A percentile compares a stretch with the other conserved stretches of the same genome.
These are phyloP conservation scores for Psilopsiagon aymara DNA, from an alignment of 2,113 vertebrate genomes.

Conservation along the genomic window DNA sequence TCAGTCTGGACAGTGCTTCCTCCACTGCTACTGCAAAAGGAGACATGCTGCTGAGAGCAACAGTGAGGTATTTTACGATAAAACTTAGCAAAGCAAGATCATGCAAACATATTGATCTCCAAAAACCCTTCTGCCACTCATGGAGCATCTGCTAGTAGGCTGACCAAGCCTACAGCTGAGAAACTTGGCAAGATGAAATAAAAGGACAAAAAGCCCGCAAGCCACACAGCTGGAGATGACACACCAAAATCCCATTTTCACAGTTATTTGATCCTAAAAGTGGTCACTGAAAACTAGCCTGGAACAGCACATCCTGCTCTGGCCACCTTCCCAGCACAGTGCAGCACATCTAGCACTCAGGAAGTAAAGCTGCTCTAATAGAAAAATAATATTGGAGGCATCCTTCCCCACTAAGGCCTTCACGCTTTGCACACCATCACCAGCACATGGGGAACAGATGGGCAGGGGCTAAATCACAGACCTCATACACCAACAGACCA, in stretches of 20 bases:
- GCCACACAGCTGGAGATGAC: not conserved
- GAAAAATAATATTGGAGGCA: not conserved
- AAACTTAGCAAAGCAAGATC: not conserved
- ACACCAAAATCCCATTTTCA: not conserved
- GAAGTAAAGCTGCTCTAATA: not conserved
- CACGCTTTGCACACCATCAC: not conserved
- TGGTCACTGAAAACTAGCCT: not conserved
- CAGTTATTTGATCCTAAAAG: not conserved
- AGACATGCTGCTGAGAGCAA: not conserved
- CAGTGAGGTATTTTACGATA: not conserved
- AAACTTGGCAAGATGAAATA: not conserved
- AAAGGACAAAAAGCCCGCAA: not conserved
- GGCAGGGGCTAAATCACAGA: not conserved
- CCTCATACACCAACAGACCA: not conserved
- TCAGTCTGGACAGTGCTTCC: not conserved
- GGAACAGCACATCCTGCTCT: constrained; percentile 17
- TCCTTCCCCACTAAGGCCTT: not conserved
- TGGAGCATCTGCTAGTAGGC: not conserved
- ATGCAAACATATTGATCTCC: not conserved
- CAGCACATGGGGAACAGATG: rapidly evolving
- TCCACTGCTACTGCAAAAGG: not conserved
- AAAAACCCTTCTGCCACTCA: not conserved
- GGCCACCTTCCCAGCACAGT: constrained; percentile 12
- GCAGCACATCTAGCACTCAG: not conserved
- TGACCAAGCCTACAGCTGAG: not conserved